These are phyloP conservation scores for Proisotoma minuta DNA, from an alignment of 2,888 invertebrate genomes.

Conservation along the genomic window DNA sequence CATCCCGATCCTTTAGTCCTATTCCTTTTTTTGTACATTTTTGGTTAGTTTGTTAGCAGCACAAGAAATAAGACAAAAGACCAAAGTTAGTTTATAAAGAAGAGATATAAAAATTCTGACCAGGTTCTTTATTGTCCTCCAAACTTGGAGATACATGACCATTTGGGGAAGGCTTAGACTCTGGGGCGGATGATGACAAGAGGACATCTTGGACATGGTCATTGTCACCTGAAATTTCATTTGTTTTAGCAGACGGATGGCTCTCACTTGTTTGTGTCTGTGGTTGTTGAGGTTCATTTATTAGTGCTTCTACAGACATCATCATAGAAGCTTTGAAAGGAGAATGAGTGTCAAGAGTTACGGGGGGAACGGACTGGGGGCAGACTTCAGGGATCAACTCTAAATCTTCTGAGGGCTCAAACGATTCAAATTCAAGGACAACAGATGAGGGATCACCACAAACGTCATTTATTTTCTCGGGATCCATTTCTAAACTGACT, in stretches of 20 bases:
- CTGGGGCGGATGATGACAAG: no score
- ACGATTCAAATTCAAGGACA: not conserved
- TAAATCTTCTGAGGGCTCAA: not conserved
- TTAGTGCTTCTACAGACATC: not conserved
- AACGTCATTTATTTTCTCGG: not conserved
- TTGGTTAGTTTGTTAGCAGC: slow-evolving; percentile 25
- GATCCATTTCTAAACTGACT: slow-evolving; percentile 3
- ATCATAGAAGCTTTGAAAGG: slow-evolving; percentile 5
- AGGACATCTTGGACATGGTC: not conserved
- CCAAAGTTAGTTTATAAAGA: slow-evolving; percentile 36
- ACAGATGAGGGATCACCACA: not conserved
- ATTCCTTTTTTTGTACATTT: slow-evolving; percentile 17
- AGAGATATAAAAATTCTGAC: slow-evolving; percentile 39
- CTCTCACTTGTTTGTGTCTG: not conserved
- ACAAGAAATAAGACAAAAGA: slow-evolving; percentile 30
- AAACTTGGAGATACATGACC: no score
- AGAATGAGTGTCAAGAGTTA: slow-evolving; percentile 2
- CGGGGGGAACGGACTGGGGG: slow-evolving; percentile 9
- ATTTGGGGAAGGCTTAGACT: no score
- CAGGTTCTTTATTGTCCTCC: slow-evolving; percentile 32
- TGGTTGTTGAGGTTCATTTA: slow-evolving; percentile 2
- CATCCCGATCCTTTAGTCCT: slow-evolving; percentile 47
- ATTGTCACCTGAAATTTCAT: slow-evolving; percentile 12
- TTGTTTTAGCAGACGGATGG: slow-evolving; percentile 10
- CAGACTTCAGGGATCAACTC: slow-evolving; percentile 6